Conservation (phyloP, 1,140 invertebrate species). For the Cataglyphis hispanica region DNA sequence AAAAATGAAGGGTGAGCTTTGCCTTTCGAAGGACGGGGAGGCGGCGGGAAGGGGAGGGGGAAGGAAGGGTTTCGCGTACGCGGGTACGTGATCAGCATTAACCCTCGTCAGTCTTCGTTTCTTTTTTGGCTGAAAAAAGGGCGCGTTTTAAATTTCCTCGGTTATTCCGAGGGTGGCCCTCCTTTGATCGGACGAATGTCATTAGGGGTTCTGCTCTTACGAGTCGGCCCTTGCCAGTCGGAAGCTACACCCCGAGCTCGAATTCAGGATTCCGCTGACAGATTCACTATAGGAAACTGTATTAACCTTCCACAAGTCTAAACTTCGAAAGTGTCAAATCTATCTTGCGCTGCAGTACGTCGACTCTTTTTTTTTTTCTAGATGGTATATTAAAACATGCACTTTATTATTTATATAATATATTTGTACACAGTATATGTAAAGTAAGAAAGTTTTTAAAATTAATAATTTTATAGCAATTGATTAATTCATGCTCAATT, state of each 20-base stretch:
- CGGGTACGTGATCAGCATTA: constrained; percentile 83
- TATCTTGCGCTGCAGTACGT: not conserved
- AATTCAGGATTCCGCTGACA: constrained; percentile 31
- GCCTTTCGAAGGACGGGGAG: constrained; percentile 1
- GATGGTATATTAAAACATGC: no score
- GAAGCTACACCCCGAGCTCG: constrained; percentile 21
- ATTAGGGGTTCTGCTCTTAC: constrained; percentile 76
- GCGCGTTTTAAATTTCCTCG: constrained; percentile 83
- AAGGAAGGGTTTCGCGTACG: constrained; percentile 72
- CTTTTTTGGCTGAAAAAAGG: constrained; percentile 76
- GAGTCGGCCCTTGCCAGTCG: constrained; percentile 35
- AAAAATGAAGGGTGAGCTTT: constrained; percentile 73
- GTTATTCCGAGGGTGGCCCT: constrained; percentile 79
- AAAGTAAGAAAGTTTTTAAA: not conserved
- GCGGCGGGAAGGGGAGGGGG: no score
- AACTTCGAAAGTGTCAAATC: constrained; percentile 11
- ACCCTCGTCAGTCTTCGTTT: constrained; percentile 80
- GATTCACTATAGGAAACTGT: constrained; percentile 28
- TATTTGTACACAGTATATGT: no score
- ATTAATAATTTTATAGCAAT: not conserved
- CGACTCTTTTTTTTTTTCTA: not conserved
- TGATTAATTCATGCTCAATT: not conserved
- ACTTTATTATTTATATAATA: not conserved
- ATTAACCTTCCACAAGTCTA: constrained; percentile 3
- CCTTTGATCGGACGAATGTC: constrained; percentile 82